Percentiles rank a stretch among this genome's conserved stretches.
Conservation (phyloP, 2,797 vertebrate genomes). For the Tachyglossus aculeatus region DNA sequence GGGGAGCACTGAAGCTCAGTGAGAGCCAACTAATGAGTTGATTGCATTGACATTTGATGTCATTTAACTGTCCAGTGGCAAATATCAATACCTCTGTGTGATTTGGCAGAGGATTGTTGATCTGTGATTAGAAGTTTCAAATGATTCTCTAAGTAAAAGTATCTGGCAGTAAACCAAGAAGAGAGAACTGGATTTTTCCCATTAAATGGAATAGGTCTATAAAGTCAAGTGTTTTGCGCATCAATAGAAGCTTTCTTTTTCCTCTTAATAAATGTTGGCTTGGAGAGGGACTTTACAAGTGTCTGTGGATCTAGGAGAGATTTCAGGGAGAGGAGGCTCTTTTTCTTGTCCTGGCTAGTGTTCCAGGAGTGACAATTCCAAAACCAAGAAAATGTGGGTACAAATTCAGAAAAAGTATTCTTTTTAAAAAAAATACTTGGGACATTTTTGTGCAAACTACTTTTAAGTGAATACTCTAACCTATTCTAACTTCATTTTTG, state of each 20-base stretch:
- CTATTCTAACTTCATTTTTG: too few relatives aligned
- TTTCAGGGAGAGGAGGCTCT: conserved; percentile 28
- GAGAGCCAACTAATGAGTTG: conserved; percentile 65
- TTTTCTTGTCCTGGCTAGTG: conserved; percentile 36
- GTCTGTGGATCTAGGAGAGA: conserved; percentile 30
- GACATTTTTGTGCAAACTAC: conserved; percentile 7
- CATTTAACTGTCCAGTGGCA: conserved; percentile 62
- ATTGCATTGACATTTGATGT: conserved; percentile 65
- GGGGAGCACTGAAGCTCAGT: conserved; percentile 47
- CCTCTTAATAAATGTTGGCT: conserved; percentile 46
- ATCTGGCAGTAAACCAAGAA: conserved; percentile 27
- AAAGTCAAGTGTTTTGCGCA: conserved; percentile 50
- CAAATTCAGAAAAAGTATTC: conserved; percentile 16
- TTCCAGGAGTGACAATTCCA: conserved; percentile 25
- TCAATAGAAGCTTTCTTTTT: conserved; percentile 36
- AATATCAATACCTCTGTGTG: conserved; percentile 59
- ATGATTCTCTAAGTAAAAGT: conserved; percentile 30
- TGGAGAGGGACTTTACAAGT: conserved; percentile 57
- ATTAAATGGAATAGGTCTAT: conserved; percentile 36
- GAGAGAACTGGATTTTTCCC: conserved; percentile 16
- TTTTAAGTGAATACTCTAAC: conserved; percentile 26
- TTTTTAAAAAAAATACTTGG: not conserved
- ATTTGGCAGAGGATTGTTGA: conserved; percentile 45
- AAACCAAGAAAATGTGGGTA: conserved; percentile 40
- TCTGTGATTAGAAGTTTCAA: conserved; percentile 56